These are phyloP conservation scores for Pocillopora verrucosa DNA, from an alignment of 64 coral and sea anemone genomes.

Conservation along the genomic window DNA sequence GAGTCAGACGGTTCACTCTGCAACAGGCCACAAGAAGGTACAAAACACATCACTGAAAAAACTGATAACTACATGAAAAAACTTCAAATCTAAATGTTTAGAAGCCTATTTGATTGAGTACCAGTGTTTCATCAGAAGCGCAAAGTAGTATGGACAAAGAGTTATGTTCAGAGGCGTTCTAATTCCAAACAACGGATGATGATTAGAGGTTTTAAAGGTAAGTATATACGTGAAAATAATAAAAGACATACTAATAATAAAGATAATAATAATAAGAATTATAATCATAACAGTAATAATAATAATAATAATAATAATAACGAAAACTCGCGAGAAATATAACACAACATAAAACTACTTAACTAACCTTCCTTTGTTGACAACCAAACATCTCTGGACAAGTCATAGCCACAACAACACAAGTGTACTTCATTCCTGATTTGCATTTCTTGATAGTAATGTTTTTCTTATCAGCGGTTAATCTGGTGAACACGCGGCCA, in stretches of 20 bases:
- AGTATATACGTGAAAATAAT: not conserved
- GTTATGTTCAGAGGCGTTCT: too few relatives aligned
- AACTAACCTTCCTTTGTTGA: slow-evolving; percentile 24
- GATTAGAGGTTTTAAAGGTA: not conserved
- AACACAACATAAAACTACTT: not conserved
- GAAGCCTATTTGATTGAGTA: too few relatives aligned
- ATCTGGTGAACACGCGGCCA: slow-evolving; percentile 47
- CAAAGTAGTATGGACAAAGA: too few relatives aligned
- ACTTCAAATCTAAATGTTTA: too few relatives aligned
- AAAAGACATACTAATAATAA: too few relatives aligned
- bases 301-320: too few relatives aligned
- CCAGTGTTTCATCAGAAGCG: too few relatives aligned
- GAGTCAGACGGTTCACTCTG: not conserved
- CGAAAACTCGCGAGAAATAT: too few relatives aligned
- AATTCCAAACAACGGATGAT: too few relatives aligned
- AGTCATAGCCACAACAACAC: slow-evolving; percentile 59
- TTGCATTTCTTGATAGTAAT: slow-evolving; percentile 69
- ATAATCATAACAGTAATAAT: too few relatives aligned
- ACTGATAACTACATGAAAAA: not conserved
- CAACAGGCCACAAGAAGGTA: not conserved
- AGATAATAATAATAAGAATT: too few relatives aligned
- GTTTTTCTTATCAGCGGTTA: slow-evolving; percentile 25
- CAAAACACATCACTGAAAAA: not conserved
- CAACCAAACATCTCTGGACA: slow-evolving; percentile 1
- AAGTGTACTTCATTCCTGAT: slow-evolving; percentile 75